These are phyloP conservation scores for Megaceryle torquata DNA, from an alignment of 2,113 vertebrate species.

Conservation along the genomic window DNA sequence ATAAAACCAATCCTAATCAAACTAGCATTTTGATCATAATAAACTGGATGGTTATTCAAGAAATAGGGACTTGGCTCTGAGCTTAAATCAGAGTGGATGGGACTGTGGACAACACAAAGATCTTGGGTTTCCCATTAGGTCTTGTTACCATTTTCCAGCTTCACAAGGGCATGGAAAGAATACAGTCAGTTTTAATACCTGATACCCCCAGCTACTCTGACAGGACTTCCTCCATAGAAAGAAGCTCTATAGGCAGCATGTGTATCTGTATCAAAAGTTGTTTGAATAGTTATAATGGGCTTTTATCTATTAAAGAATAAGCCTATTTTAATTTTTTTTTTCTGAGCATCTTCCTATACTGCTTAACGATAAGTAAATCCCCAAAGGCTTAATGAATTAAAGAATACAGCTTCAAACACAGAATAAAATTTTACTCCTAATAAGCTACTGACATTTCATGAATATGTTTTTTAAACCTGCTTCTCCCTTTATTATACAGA, in stretches of 20 bases:
- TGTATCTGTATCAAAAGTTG: background rate
- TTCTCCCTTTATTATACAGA: constrained; percentile 2
- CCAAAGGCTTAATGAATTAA: constrained; percentile 10
- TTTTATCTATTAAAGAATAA: background rate
- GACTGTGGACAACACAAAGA: background rate
- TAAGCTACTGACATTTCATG: background rate
- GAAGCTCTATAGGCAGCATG: background rate
- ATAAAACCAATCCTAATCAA: background rate
- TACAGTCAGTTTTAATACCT: background rate
- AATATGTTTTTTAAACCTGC: constrained; percentile 14
- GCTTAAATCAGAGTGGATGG: background rate
- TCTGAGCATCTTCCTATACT: background rate
- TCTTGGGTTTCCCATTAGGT: background rate
- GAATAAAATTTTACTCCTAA: constrained; percentile 57
- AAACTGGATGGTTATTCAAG: background rate
- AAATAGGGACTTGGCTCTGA: background rate
- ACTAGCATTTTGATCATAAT: background rate
- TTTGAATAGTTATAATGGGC: background rate
- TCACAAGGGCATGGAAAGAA: background rate
- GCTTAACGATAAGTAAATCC: background rate
- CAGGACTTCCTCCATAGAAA: background rate
- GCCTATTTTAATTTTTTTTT: background rate
- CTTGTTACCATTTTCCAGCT: background rate
- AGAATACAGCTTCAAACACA: constrained; percentile 25
- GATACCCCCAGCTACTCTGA: background rate